Evolutionary conservation across 2,797 vertebrate genomes (phyloP).

Genomic region (Silurus aristotelis): DNA sequence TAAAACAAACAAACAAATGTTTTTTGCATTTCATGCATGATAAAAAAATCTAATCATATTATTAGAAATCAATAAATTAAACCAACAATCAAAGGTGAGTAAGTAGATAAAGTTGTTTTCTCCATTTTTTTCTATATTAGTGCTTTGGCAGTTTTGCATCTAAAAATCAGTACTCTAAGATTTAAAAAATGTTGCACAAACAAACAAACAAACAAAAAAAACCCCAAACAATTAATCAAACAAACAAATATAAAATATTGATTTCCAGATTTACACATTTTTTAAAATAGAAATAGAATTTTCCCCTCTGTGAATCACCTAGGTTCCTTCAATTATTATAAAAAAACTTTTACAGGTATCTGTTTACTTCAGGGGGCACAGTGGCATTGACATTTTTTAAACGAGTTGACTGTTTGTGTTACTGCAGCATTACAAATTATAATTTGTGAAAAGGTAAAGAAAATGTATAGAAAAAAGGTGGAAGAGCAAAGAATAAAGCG

Average conservation of each 20-base stretch:
- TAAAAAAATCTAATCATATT: background rate
- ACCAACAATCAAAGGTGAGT: no score
- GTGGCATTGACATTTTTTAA: conserved; percentile 59
- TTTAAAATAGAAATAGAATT: no score
- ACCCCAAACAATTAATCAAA: background rate
- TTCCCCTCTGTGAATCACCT: no score
- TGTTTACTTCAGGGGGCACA: conserved; percentile 56
- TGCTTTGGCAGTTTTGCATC: no score
- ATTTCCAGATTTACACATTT: background rate
- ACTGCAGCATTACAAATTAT: conserved; percentile 55
- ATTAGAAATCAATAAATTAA: background rate
- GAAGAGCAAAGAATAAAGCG: conserved; percentile 40
- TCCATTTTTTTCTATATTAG: no score
- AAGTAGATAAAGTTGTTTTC: no score
- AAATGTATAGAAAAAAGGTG: conserved; percentile 25
- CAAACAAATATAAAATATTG: background rate
- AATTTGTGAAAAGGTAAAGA: conserved; percentile 54
- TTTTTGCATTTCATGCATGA: background rate
- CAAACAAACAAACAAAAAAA: background rate
- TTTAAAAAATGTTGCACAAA: no score
- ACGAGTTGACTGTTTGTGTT: conserved; percentile 65
- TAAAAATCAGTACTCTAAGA: no score
- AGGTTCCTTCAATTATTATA: no score
- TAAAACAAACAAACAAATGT: background rate
- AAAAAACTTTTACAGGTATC: conserved; percentile 54